Evolutionary conservation across 92 coral and sea anemone species (phyloP).

Genomic region (Umimayanthus chanpuru): DNA sequence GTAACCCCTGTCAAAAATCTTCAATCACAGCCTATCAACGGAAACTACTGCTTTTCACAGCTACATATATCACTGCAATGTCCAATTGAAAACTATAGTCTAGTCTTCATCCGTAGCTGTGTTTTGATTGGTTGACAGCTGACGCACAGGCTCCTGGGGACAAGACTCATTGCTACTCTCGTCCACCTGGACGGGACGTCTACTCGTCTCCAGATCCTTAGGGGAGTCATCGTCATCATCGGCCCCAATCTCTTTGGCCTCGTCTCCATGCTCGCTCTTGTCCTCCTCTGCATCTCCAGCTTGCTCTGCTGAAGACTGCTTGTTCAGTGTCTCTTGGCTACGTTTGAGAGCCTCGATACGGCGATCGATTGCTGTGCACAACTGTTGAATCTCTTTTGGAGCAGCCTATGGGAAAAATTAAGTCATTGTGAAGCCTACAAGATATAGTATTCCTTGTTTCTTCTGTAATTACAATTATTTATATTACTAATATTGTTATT

Average conservation of each 20-base stretch:
- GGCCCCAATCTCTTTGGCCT: conserved; percentile 61
- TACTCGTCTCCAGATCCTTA: conserved; percentile 43
- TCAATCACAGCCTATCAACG: not conserved
- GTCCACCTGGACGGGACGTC: conserved; percentile 52
- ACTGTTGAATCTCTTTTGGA: conserved; percentile 87
- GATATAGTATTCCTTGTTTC: too few species aligned
- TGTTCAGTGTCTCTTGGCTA: conserved; percentile 58
- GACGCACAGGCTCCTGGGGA: conserved; percentile 46
- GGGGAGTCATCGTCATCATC: conserved; percentile 48
- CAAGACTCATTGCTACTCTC: conserved; percentile 72
- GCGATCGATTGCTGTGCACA: conserved; percentile 95
- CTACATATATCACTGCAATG: not conserved
- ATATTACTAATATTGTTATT: too few species aligned
- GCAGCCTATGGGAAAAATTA: conserved; percentile 69
- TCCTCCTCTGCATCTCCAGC: conserved; percentile 51
- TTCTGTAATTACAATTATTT: too few species aligned
- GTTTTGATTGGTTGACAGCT: conserved; percentile 47
- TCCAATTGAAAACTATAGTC: not conserved
- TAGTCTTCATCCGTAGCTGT: conserved; percentile 58
- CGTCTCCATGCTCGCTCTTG: conserved; percentile 58
- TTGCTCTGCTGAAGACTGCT: conserved; percentile 28
- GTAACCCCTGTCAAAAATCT: not conserved
- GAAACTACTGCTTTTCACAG: not conserved
- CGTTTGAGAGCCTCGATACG: conserved; percentile 91
- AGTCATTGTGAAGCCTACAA: not conserved